Conservation (phyloP, 2,888 invertebrate genomes). For the Megastigmus dorsalis region DNA sequence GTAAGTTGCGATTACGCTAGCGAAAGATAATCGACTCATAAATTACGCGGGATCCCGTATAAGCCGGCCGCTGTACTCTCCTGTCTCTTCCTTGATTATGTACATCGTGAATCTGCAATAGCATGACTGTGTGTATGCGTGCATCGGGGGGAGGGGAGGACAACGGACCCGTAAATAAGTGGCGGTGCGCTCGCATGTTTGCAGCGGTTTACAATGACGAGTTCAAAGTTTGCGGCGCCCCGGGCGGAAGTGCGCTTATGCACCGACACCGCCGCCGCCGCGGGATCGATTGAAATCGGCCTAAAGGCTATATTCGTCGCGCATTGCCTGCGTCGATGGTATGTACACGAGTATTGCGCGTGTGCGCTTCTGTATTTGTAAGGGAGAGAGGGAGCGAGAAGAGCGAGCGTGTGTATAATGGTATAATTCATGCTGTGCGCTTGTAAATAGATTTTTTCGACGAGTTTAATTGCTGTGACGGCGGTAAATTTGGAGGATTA, state of each 20-base stretch:
- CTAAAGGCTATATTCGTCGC: conserved; percentile 11
- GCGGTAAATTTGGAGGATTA: conserved; percentile 11
- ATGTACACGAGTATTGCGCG: too few species aligned
- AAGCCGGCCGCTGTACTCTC: too few species aligned
- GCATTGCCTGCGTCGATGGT: background rate
- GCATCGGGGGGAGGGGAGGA: background rate
- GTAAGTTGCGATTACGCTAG: conserved; percentile 12
- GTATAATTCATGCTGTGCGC: conserved; percentile 19
- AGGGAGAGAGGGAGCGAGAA: too few species aligned
- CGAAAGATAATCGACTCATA: conserved; percentile 41
- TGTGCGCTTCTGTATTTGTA: too few species aligned
- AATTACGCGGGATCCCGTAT: conserved; percentile 25
- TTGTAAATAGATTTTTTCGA: conserved; percentile 19
- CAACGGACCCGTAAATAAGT: background rate
- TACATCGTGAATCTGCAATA: conserved; percentile 4
- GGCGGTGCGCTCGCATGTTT: conserved; percentile 5
- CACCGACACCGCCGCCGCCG: too few species aligned
- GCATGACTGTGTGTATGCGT: background rate
- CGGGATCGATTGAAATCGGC: conserved; percentile 41
- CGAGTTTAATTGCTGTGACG: conserved; percentile 11
- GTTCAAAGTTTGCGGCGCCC: conserved; percentile 47
- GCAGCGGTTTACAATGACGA: conserved; percentile 24
- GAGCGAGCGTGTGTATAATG: background rate
- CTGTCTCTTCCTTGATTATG: conserved; percentile 31
- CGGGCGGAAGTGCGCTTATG: conserved; percentile 29